Percentiles rank a stretch among this genome's conserved stretches.
Conservation (phyloP, 2,797 vertebrate species). For the Eulemur albifrons region DNA sequence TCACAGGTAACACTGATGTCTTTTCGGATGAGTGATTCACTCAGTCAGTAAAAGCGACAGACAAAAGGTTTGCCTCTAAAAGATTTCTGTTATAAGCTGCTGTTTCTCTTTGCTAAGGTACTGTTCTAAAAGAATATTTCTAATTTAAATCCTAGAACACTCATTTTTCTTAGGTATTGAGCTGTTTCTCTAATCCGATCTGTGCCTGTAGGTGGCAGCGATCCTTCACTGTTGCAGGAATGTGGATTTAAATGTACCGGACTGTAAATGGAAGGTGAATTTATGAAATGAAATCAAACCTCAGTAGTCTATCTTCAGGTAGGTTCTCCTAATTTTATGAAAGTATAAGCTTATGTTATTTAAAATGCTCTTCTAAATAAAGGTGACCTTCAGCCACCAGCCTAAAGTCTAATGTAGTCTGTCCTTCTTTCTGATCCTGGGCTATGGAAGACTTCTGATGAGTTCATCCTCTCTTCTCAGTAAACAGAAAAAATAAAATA, state of each 20-base stretch:
- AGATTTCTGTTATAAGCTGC: constrained; percentile 30
- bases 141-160: constrained; percentile 59
- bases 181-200: constrained; percentile 47
- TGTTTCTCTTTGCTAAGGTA: constrained; percentile 47
- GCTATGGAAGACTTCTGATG: constrained; percentile 16
- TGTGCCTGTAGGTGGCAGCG: constrained; percentile 82
- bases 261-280: background rate
- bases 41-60: constrained; percentile 51
- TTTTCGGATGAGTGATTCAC: constrained; percentile 62
- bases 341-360: constrained; percentile 52
- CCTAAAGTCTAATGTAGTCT: background rate
- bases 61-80: constrained; percentile 51
- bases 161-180: constrained; percentile 28
- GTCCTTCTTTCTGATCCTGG: background rate
- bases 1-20: constrained; percentile 36
- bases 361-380: constrained; percentile 32
- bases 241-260: background rate
- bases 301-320: background rate
- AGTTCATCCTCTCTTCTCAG: background rate
- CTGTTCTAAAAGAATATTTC: constrained; percentile 65
- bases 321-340: constrained; percentile 49
- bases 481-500: background rate
- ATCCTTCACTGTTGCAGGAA: constrained; percentile 72
- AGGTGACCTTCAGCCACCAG: background rate
- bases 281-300: constrained; percentile 41